Percentiles rank a stretch among this genome's conserved stretches.
Evolutionary conservation across 2,113 vertebrate species (phyloP).

Genomic region (Cyanoramphus novaezelandiae): DNA sequence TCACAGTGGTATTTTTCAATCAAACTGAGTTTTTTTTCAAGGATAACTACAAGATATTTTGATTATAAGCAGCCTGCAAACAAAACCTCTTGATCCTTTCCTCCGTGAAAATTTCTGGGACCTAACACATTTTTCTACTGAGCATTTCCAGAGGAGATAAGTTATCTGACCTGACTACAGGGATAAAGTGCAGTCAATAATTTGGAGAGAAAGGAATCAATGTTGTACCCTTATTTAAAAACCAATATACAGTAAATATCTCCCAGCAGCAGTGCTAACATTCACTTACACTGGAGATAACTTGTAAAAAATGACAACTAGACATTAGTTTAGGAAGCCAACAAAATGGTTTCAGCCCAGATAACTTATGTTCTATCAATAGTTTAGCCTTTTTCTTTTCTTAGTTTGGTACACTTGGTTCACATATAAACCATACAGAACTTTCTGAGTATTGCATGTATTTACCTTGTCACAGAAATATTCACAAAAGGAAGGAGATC

Average conservation of each 20-base stretch:
- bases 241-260: constrained; percentile 63
- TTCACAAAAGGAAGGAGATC: neutral
- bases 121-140: neutral
- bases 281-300: constrained; percentile 20
- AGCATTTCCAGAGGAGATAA: neutral
- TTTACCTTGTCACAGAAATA: neutral
- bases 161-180: neutral
- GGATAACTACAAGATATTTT: neutral
- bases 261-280: neutral
- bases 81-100: neutral
- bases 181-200: neutral
- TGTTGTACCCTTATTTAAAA: constrained; percentile 67
- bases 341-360: neutral
- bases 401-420: neutral
- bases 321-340: neutral
- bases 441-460: neutral
- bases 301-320: neutral
- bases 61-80: neutral
- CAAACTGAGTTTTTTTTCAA: neutral
- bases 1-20: neutral
- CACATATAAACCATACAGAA: neutral
- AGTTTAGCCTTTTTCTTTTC: neutral
- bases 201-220: constrained; percentile 50
- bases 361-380: neutral
- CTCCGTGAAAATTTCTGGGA: neutral